These are phyloP conservation scores for Andrena chrysosceles DNA, from an alignment of 2,888 invertebrate genomes.

Conservation along the genomic window DNA sequence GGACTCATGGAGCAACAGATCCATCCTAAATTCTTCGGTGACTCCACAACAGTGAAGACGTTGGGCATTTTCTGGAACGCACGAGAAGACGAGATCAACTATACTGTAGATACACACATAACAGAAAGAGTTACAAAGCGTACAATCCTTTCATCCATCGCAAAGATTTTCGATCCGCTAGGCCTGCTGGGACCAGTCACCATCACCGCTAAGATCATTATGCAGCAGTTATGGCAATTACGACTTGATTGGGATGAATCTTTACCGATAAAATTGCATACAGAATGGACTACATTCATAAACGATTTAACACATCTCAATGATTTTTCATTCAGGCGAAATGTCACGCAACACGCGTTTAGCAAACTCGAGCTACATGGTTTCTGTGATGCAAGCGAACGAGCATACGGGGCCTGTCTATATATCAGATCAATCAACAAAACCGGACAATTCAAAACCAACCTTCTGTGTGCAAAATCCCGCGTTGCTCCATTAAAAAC, in stretches of 20 bases:
- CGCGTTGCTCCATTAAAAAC: slow-evolving; percentile 14
- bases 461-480: slow-evolving; percentile 7
- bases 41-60: slow-evolving; percentile 5
- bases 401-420: not conserved
- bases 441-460: fast-evolving
- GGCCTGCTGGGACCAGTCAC: not conserved
- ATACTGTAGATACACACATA: not conserved
- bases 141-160: not conserved
- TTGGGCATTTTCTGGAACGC: slow-evolving; percentile 28
- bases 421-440: not conserved
- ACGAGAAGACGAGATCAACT: not conserved
- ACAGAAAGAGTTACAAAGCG: not conserved
- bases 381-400: slow-evolving; percentile 11
- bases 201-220: not conserved
- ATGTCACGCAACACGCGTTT: not conserved
- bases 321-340: not conserved
- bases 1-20: not conserved
- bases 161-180: not conserved
- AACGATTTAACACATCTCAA: not conserved
- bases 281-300: not conserved
- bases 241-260: slow-evolving; percentile 7
- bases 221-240: not conserved
- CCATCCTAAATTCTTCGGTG: not conserved
- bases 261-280: not conserved
- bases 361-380: not conserved